Base-by-base conservation (phyloP, 92 coral and sea anemone species). In the Palythoa caribaeorum region DNA sequence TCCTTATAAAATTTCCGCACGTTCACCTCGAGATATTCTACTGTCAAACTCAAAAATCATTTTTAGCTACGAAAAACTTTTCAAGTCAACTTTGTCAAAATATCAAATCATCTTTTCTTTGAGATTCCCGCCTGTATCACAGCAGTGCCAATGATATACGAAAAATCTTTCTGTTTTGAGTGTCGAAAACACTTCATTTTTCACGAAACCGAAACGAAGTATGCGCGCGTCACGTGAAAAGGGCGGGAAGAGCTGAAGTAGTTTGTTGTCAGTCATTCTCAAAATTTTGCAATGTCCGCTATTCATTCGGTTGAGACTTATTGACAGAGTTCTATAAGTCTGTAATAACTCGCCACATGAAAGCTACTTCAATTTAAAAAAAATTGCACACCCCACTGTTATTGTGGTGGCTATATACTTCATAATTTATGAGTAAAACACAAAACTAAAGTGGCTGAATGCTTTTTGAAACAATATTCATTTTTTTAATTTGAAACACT, bases 371-470 rank as follows among this genome's bases (percentile, higher is more conserved):
- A 70, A 70, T 80, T 37, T 47, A 65, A 80, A 80, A 62, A 28
- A 48, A 65, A 65, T 37, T 65, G 86, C 60, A 71, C 86, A 68
- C 86, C 86, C 76, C 6, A 81, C 76, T 81, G 63, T 65, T 81
- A 47, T 39, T 81, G 74, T 51, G 86, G 86, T 28, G 60, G 21
- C 62, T 81, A 16, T 12, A 20, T 66, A 36, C 75, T 81, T 66
- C 86, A 81, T 81, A 81, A 81, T 81, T 81, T 20, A 81, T 81
- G 86, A 81, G 86, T 65, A 44, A 81, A 68, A 81, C 20, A 66
- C 62, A 81, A 65, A 81, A 59, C 48, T 51, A 65, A 80, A 81
- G 86, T 81, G 63, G 39, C 44, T 68, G 86, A 81, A 81, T 47
- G 76, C 86, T 66, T 66, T 81, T 51, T 53, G 86, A 47, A 81